A percentile compares a stretch with the other conserved stretches of the same genome.
These are phyloP conservation scores for Luperina testacea DNA, from an alignment of 2,888 invertebrate species.

Conservation along the genomic window DNA sequence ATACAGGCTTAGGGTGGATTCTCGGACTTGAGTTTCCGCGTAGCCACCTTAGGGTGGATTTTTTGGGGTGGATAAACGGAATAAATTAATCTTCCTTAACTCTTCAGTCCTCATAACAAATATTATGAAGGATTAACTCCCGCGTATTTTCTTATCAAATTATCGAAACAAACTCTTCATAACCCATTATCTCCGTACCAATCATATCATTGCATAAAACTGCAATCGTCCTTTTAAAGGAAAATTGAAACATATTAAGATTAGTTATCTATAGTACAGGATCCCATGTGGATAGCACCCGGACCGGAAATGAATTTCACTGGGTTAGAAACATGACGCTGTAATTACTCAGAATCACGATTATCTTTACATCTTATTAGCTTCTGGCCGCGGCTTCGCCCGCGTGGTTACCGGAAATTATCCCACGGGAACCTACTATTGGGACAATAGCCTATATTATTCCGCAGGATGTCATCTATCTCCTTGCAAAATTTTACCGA, in stretches of 20 bases:
- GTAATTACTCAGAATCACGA: neutral
- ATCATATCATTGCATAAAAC: neutral
- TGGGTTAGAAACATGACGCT: neutral
- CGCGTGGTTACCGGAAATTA: no score
- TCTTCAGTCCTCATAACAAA: neutral
- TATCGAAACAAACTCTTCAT: conserved; percentile 1
- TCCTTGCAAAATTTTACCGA: no score
- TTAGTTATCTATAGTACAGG: neutral
- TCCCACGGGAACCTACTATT: no score
- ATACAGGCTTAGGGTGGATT: no score
- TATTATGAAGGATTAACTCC: neutral
- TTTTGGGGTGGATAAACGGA: no score
- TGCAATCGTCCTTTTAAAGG: neutral
- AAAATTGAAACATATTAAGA: neutral
- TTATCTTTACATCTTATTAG: neutral
- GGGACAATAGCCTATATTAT: no score
- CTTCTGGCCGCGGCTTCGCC: no score
- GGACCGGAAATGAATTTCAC: neutral
- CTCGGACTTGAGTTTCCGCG: no score
- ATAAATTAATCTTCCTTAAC: neutral
- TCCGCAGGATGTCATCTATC: no score
- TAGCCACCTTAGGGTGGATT: no score
- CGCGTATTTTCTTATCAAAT: neutral
- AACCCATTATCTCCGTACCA: neutral
- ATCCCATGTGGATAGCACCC: neutral